Conservation (phyloP, 2,113 vertebrate species). For the Dolichotis patagonum region DNA sequence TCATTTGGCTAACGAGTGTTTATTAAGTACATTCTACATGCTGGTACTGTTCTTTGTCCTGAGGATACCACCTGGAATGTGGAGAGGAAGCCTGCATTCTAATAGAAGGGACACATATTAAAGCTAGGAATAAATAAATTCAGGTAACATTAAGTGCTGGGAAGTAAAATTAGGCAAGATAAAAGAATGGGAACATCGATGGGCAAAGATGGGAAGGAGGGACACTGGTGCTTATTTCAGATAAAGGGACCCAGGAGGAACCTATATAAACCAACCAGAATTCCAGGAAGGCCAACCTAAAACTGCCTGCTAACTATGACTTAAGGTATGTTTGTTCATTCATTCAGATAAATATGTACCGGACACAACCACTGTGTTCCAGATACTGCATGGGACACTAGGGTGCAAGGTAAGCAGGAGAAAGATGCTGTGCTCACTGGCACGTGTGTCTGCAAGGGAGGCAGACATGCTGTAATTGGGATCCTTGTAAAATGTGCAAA, state of each 20-base stretch:
- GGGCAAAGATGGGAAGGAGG: background rate
- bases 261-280: background rate
- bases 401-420: background rate
- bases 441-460: background rate
- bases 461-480: background rate
- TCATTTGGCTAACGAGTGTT: background rate
- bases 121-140: background rate
- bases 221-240: background rate
- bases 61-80: background rate
- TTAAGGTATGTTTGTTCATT: background rate
- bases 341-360: background rate
- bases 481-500: background rate
- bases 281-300: background rate
- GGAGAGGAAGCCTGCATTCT: background rate
- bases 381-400: background rate
- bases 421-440: background rate
- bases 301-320: background rate
- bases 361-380: background rate
- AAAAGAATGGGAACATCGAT: background rate
- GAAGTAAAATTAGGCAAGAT: background rate
- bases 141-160: background rate
- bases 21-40: background rate
- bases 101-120: background rate
- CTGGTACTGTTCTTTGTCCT: background rate
- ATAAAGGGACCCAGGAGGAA: background rate